Percentiles rank a stretch among this genome's conserved stretches.
Evolutionary conservation across 2,888 invertebrate genomes (phyloP).

Genomic region (Cheilosia urbana): DNA sequence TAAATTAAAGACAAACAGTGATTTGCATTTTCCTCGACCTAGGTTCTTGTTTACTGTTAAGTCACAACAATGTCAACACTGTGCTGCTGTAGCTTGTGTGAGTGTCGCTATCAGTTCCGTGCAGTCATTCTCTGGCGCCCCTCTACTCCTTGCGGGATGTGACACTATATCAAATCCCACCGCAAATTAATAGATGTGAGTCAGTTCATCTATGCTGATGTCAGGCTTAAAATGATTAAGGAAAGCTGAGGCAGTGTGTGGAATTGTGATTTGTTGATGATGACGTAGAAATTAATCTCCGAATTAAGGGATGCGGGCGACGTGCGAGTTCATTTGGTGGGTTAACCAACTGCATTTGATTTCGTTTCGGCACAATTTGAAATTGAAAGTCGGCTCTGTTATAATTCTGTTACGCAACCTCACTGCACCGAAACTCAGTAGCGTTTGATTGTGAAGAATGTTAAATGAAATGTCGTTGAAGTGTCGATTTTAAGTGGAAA

Average conservation of each 20-base stretch:
- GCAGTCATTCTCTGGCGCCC: slow-evolving; percentile 52
- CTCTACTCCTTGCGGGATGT: slow-evolving; percentile 25
- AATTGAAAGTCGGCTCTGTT: no score
- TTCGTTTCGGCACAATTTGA: no score
- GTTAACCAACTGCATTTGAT: no score
- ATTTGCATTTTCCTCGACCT: slow-evolving; percentile 73
- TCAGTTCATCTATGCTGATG: slow-evolving; percentile 62
- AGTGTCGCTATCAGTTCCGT: slow-evolving; percentile 62
- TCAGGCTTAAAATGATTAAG: slow-evolving; percentile 66
- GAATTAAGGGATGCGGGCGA: slow-evolving; percentile 1
- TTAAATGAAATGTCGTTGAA: no score
- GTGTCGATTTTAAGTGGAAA: no score
- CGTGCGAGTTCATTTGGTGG: background rate
- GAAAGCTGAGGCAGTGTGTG: slow-evolving; percentile 63
- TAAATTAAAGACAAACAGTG: slow-evolving; percentile 76
- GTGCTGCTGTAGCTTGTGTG: slow-evolving; percentile 40
- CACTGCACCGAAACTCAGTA: no score
- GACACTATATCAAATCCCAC: slow-evolving; percentile 31
- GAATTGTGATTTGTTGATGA: slow-evolving; percentile 62
- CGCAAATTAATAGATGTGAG: slow-evolving; percentile 64
- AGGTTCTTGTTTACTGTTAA: slow-evolving; percentile 65
- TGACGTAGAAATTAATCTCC: slow-evolving; percentile 56
- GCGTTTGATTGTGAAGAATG: no score
- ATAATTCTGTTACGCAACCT: no score
- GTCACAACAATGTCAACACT: slow-evolving; percentile 68